Base-by-base conservation (phyloP, 2,888 invertebrate species). In the Cryptophagus acutangulus region DNA sequence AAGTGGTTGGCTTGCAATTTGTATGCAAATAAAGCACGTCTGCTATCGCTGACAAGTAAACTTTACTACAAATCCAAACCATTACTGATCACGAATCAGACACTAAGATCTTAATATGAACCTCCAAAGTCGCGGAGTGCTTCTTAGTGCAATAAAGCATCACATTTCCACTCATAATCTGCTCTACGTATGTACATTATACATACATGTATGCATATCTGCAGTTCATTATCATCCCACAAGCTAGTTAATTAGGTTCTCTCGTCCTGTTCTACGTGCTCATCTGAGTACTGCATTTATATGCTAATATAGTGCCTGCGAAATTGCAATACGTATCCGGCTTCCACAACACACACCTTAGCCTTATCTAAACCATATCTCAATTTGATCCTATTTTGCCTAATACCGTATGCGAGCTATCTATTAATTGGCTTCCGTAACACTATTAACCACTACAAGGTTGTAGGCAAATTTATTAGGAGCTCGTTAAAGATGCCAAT, bases 241-340 rank as follows among this genome's bases (percentile, higher is more conserved):
- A 4, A 3, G 16, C 15, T 6, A 15, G 31, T 31, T 31, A 31
- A 31, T 31, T 31, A 31, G 31, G 31, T 15, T 31, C 4, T 15
- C 14, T 3, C 3, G 3, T 3, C 13, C 31, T 31, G 31, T 31
- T 15, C 15, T 31, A 31, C 31, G 31, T 31, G 31, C 31, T 31
- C 31, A 31, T 31, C 31, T 10, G 15, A 9, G 12, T 3, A 4
- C 4, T 31, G 31, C 31, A 31, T 31, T 31, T 31, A 16, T 31
- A 31, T 31, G 31, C 31, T 31, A 31, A 31, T 31, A 31, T 31
- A 31, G 15, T 8, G 31, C 31, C 31, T 31, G 31, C 16, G 31
- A 31, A 31, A 31, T 31, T 31, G 31, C 31, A 31, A 31, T 31
- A 31, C 31, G 16, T 12, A 15, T 31, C 15, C 31, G 13, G 2